Evolutionary conservation across 30 jellyfish, hydroid and myxozoan species (phyloP).

Genomic region (Aurelia sp.): DNA sequence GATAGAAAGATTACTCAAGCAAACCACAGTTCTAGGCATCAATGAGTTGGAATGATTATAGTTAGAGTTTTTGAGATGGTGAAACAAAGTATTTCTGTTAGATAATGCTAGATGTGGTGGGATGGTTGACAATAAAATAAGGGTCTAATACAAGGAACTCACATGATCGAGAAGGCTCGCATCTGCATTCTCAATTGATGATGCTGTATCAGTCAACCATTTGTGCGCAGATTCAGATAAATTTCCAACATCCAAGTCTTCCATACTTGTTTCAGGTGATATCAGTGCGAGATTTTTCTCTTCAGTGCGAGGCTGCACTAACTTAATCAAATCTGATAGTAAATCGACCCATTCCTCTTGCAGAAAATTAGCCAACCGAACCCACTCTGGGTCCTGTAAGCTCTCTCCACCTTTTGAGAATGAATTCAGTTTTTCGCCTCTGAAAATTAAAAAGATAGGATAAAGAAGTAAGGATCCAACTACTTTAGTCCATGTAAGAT

Average conservation of each 20-base stretch:
- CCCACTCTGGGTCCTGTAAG: slow-evolving; percentile 95
- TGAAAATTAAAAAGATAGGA: slow-evolving; percentile 7
- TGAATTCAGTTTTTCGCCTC: slow-evolving; percentile 71
- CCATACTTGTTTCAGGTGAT: neutral
- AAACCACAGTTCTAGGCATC: too few species aligned
- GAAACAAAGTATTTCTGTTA: too few species aligned
- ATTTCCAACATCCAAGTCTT: slow-evolving; percentile 18
- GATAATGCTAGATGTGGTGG: neutral
- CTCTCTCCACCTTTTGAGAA: slow-evolving; percentile 77
- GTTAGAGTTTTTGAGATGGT: too few species aligned
- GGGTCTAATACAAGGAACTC: neutral
- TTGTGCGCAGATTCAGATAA: slow-evolving; percentile 40
- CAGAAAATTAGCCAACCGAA: slow-evolving; percentile 79
- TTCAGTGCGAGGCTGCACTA: slow-evolving; percentile 62
- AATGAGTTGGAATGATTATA: too few species aligned
- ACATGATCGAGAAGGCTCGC: slow-evolving; percentile 90
- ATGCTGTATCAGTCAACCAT: slow-evolving; percentile 77
- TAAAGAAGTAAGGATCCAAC: too few species aligned
- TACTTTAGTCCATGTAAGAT: too few species aligned
- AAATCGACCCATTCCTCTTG: slow-evolving; percentile 88
- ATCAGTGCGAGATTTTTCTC: slow-evolving; percentile 20
- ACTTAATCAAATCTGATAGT: slow-evolving; percentile 50
- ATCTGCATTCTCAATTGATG: slow-evolving; percentile 74
- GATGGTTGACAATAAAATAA: neutral
- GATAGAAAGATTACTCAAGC: too few species aligned